Base-by-base conservation (phyloP, 2,888 invertebrate genomes). In the Amphipoea lucens region DNA sequence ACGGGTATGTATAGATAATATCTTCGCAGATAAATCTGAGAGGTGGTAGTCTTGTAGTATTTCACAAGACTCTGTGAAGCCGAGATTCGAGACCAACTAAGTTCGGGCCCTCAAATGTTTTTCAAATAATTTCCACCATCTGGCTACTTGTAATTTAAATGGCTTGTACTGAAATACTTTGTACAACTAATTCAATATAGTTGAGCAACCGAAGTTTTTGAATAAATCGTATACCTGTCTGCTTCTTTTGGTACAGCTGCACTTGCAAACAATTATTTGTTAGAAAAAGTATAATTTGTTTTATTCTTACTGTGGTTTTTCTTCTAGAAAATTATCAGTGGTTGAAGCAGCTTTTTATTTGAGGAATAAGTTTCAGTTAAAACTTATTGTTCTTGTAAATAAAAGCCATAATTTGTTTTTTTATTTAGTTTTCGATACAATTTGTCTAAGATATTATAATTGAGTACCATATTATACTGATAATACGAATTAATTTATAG, bases 191-290 rank as follows among this genome's bases (percentile, higher is more conserved):
- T 86, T 68, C 54, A 86, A 84, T 87, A 87, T 76, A 75, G 76
- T 79, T 48, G 57, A 81, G 63, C 68, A 74, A 76, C 36, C 20
- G 2, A 86, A 87, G 70, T 86, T 87, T 84, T 79, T 81, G 77
- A 84, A 86, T 86, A 87, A 86, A 87, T 86, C 57, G 62, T 79
- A 70, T 74, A 71, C 77, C 77, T 81, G 83, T 83, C 66, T 57
- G 73, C 48, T 67, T 74, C 73, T 75, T 42, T 45, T 36, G 72
- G 63, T 65, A 74, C 65, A 79, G 73, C 76, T 76, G 79, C 83
- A 86, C 29, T 86, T 66, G 67, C 63, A 68, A 82, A 82, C 72
- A 72, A 78, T 84, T 86, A 67, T 82, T 85, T 85, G 69, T 81
- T 68, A 17, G 54, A 81, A 42, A 65, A 81, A 83, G 67, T 79